Evolutionary conservation across 2,113 vertebrate genomes (phyloP).

Genomic region (Leucopsar rothschildi): DNA sequence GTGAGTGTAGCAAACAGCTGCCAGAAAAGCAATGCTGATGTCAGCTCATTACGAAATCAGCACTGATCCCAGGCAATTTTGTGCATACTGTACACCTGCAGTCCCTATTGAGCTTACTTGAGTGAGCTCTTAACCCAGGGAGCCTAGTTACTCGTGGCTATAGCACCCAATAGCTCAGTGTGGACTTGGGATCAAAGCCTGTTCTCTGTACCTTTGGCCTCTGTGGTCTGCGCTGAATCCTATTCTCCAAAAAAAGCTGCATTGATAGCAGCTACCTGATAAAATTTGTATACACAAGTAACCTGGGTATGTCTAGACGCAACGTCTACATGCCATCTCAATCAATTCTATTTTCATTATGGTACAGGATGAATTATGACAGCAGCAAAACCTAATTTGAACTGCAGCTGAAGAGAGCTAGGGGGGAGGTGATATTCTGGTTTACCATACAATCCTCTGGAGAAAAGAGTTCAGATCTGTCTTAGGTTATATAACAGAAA

Average conservation of each 20-base stretch:
- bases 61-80: neutral
- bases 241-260: neutral
- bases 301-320: neutral
- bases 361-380: neutral
- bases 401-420: conserved; percentile 24
- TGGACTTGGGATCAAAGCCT: neutral
- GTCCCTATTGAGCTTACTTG: neutral
- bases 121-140: neutral
- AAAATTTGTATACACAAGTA: neutral
- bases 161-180: neutral
- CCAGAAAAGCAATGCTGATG: neutral
- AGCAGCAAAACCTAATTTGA: conserved; percentile 31
- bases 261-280: neutral
- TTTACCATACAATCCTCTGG: conserved; percentile 31
- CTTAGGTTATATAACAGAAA: conserved; percentile 56
- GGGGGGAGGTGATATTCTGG: conserved; percentile 2
- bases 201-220: neutral
- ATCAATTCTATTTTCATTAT: neutral
- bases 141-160: neutral
- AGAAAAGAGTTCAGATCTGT: conserved; percentile 35
- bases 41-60: fast-evolving
- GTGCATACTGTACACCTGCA: fast-evolving
- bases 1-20: neutral
- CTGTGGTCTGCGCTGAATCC: fast-evolving
- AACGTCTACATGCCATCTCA: neutral